A percentile compares a stretch with the other conserved stretches of the same genome.
phyloP scores from a whole-genome alignment of 2,797 vertebrate species.

The Chiloscyllium punctatum region DNA sequence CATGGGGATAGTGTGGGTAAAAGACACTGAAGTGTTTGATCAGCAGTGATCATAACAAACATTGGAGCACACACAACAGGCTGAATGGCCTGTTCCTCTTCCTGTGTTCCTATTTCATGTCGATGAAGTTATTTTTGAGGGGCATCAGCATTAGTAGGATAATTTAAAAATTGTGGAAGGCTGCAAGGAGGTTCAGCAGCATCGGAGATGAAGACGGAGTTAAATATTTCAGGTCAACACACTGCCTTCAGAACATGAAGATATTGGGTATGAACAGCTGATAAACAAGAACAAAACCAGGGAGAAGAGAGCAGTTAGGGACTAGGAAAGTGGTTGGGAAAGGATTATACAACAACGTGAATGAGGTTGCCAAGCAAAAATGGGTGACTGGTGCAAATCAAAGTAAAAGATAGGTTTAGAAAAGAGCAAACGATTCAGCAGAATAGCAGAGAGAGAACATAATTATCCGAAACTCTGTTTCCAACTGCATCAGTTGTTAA shows the following conservation, averaged over 20 bases:
- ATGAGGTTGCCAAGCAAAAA: background rate
- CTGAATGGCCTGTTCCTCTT: no score
- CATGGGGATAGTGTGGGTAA: no score
- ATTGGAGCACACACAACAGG: no score
- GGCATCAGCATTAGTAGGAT: background rate
- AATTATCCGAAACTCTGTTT: background rate
- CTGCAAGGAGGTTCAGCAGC: background rate
- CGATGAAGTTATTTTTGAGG: no score
- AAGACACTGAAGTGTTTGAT: no score
- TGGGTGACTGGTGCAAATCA: background rate
- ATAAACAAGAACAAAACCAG: background rate
- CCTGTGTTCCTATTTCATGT: no score
- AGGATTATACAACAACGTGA: background rate
- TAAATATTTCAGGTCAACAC: background rate
- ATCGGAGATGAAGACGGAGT: background rate
- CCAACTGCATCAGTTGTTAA: background rate
- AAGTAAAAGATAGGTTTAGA: background rate
- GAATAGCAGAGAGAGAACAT: background rate
- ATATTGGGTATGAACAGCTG: background rate
- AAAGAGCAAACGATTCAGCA: background rate
- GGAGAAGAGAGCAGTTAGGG: background rate
- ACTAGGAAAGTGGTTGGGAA: background rate
- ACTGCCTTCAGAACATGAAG: background rate
- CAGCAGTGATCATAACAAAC: no score
- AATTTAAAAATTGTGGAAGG: background rate